phyloP scores from a whole-genome alignment of 1,140 invertebrate species.

The Drosophila nasuta region DNA sequence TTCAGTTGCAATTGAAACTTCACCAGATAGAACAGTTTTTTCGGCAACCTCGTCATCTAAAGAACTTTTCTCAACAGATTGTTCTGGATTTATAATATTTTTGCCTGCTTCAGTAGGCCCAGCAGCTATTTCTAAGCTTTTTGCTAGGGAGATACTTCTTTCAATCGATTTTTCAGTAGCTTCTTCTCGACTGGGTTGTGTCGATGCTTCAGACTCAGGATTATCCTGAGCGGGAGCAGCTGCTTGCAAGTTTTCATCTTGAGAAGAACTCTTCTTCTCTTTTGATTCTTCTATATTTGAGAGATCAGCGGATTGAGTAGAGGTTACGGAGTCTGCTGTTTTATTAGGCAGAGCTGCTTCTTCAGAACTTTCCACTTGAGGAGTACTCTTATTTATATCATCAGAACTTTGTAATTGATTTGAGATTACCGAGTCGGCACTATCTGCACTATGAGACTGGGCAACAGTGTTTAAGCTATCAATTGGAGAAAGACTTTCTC shows the following conservation, averaged over 20 bases:
- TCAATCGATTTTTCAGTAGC: background rate
- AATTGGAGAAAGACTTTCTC: too few relatives aligned
- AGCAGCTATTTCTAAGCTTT: background rate
- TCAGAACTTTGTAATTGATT: background rate
- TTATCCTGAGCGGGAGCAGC: background rate
- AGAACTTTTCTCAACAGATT: background rate
- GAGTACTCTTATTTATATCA: background rate
- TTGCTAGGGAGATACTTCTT: background rate
- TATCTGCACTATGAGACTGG: too few relatives aligned
- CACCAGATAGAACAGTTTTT: background rate
- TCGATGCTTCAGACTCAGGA: background rate
- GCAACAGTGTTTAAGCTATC: too few relatives aligned
- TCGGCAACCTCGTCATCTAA: background rate
- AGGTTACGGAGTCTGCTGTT: background rate
- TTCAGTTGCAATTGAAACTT: background rate
- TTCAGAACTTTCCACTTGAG: background rate
- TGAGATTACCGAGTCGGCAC: too few relatives aligned
- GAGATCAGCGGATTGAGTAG: background rate
- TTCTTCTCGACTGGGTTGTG: background rate
- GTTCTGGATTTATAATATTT: background rate
- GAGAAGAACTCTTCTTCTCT: background rate
- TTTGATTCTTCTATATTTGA: background rate
- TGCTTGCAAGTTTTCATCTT: background rate
- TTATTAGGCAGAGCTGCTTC: background rate
- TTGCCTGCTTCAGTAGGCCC: background rate